phyloP scores from a whole-genome alignment of 2,888 invertebrate species.

The Bombyx huttoni region DNA sequence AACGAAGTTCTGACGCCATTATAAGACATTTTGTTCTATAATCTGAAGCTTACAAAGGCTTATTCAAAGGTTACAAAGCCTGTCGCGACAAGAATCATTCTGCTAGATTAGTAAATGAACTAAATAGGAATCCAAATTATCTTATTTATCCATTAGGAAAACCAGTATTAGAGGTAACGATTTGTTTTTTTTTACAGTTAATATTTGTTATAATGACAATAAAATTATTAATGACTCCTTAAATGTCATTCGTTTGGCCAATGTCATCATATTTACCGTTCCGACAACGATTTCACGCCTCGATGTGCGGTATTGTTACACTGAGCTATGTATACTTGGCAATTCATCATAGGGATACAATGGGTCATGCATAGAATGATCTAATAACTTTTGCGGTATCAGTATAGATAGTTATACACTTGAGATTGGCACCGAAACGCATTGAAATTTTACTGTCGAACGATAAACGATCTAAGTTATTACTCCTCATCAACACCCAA shows the following conservation, averaged over 20 bases:
- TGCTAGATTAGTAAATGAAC: conserved; percentile 1
- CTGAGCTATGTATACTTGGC: conserved; percentile 19
- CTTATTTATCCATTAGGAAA: background rate
- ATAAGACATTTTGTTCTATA: conserved; percentile 23
- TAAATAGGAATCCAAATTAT: background rate
- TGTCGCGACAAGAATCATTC: conserved; percentile 12
- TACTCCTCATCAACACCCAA: too few species aligned
- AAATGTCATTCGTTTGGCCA: background rate
- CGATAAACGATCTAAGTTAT: background rate
- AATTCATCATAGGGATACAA: conserved; percentile 50
- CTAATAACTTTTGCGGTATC: conserved; percentile 21
- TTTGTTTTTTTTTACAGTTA: too few species aligned
- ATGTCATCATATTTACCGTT: conserved; percentile 10
- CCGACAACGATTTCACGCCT: conserved; percentile 22
- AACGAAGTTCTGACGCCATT: conserved; percentile 26
- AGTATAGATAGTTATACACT: conserved; percentile 13
- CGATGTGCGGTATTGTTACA: conserved; percentile 23
- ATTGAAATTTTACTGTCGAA: background rate
- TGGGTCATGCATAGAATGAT: conserved; percentile 38
- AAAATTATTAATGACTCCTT: background rate
- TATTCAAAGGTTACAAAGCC: conserved; percentile 19
- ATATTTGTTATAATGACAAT: background rate
- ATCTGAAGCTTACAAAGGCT: conserved; percentile 16
- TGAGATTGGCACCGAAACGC: background rate
- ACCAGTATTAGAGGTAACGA: too few species aligned